These are phyloP conservation scores for Sorex araneus DNA, from an alignment of 2,113 vertebrate species.

Conservation along the genomic window DNA sequence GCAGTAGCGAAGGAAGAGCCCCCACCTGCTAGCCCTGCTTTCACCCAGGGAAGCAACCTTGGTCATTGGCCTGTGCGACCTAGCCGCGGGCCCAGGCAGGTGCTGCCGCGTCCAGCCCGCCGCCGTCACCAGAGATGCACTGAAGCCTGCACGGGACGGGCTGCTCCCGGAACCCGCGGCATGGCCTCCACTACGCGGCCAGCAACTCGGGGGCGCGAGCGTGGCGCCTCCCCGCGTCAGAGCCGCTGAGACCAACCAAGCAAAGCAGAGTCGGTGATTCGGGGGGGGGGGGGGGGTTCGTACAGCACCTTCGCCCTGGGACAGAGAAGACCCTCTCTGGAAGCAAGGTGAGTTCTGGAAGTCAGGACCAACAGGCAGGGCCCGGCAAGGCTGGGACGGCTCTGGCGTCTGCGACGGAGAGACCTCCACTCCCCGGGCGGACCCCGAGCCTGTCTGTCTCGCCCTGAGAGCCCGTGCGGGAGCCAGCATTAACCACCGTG, in stretches of 20 bases:
- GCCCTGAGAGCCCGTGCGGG: conserved; percentile 55
- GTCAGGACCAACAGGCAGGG: neutral
- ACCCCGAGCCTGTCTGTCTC: neutral
- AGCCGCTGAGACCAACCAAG: neutral
- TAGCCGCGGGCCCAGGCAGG: neutral
- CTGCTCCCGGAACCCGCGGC: neutral
- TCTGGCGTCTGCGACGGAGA: neutral
- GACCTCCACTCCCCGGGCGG: neutral
- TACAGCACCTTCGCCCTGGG: neutral
- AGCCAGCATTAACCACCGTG: conserved; percentile 35
- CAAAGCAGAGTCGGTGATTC: conserved; percentile 6
- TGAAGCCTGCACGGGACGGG: neutral
- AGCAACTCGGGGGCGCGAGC: neutral
- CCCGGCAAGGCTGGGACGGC: neutral
- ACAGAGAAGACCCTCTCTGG: neutral
- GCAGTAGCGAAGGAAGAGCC: conserved; percentile 70
- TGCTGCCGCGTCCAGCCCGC: conserved; percentile 30
- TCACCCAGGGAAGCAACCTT: conserved; percentile 71
- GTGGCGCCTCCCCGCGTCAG: neutral
- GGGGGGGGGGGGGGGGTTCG: neutral
- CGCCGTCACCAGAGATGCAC: neutral
- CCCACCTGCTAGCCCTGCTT: conserved; percentile 78
- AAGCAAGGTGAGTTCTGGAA: conserved; percentile 44
- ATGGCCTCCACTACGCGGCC: neutral
- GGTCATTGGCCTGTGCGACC: conserved; percentile 65